Percentiles rank a stretch among this genome's conserved stretches.
These are phyloP conservation scores for Sericinus montela DNA, from an alignment of 2,888 invertebrate genomes.

Conservation along the genomic window DNA sequence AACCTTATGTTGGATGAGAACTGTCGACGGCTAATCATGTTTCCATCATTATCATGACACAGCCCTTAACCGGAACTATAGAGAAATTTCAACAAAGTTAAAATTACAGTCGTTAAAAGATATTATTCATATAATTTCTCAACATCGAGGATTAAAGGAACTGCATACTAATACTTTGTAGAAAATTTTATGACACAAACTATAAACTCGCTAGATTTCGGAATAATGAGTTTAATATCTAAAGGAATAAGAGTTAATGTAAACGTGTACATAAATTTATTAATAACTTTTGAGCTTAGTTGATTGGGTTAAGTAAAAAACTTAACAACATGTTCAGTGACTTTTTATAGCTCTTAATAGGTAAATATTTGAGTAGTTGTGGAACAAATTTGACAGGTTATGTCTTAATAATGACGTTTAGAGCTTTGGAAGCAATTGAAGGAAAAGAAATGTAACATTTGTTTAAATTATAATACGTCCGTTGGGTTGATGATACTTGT, in stretches of 20 bases:
- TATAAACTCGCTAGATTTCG: neutral
- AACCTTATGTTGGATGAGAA: conserved; percentile 17
- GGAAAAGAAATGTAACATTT: neutral
- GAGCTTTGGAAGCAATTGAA: neutral
- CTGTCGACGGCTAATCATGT: conserved; percentile 13
- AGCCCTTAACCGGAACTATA: conserved; percentile 3
- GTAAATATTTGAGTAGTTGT: conserved; percentile 12
- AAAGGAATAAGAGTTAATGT: neutral
- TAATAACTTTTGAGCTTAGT: neutral
- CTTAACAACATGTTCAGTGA: conserved; percentile 22
- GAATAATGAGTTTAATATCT: conserved; percentile 7
- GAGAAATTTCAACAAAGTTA: conserved; percentile 6
- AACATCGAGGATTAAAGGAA: neutral
- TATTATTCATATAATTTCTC: neutral
- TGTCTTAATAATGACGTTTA: conserved; percentile 6
- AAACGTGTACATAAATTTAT: neutral
- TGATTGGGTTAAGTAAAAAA: conserved; percentile 11
- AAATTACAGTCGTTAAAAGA: neutral
- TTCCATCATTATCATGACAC: conserved; percentile 13
- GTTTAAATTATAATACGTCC: neutral
- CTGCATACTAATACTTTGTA: conserved; percentile 2
- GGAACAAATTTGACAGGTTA: conserved; percentile 21
- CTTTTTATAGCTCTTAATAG: conserved; percentile 12
- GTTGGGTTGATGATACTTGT: neutral
- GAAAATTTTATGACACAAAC: conserved; percentile 3